Evolutionary conservation across 2,113 vertebrate genomes (phyloP).

Genomic region (Poeciliopsis retropinna): DNA sequence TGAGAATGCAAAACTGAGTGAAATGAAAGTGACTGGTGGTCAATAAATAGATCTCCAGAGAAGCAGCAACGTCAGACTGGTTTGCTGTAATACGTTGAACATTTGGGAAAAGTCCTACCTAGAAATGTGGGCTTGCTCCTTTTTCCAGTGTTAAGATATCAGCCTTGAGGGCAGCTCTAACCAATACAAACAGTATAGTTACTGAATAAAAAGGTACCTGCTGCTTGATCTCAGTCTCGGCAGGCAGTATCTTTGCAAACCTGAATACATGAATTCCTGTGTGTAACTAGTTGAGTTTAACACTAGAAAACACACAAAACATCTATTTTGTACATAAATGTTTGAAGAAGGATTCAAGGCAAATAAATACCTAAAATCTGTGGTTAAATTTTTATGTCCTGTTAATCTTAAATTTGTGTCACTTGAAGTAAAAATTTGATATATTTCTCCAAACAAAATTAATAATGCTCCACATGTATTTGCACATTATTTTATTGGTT

Average conservation of each 20-base stretch:
- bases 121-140: constrained; percentile 19
- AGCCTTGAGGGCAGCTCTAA: constrained; percentile 55
- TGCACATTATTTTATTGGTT: not conserved
- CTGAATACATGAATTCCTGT: constrained; percentile 20
- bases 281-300: constrained; percentile 27
- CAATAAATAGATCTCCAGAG: not conserved
- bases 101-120: constrained; percentile 14
- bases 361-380: not conserved
- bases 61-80: constrained; percentile 13
- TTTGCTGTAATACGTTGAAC: constrained; percentile 31
- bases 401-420: not conserved
- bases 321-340: constrained; percentile 17
- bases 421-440: not conserved
- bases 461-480: not conserved
- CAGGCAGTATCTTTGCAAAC: constrained; percentile 38
- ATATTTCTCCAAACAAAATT: not conserved
- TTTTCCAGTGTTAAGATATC: constrained; percentile 71
- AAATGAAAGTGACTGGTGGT: constrained; percentile 11
- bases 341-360: not conserved
- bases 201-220: constrained; percentile 67
- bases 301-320: constrained; percentile 4
- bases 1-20: not conserved
- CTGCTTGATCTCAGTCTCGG: constrained; percentile 53
- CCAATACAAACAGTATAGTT: constrained; percentile 61
- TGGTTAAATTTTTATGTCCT: not conserved